Evolutionary conservation across 1,140 invertebrate species (phyloP), one percentile per base, ranked within the genome.

Genomic region (Stratiolaelaps scimitus): DNA sequence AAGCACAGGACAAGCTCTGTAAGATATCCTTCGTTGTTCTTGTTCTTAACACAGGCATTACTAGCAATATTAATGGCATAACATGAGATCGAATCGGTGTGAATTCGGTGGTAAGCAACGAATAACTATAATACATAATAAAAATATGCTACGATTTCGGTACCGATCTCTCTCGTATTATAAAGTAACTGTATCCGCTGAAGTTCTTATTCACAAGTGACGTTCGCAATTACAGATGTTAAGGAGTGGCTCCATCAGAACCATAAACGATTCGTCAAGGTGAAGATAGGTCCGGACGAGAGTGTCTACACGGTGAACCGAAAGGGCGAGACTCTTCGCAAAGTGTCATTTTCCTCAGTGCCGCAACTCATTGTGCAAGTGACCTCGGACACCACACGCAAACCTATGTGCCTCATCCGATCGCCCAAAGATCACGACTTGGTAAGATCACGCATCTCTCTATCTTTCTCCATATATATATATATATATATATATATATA

Each of bases 161-260:
- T n/a, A n/a, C n/a, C n/a, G n/a, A n/a, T n/a, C n/a, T n/a, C n/a
- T n/a, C n/a, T n/a, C n/a, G n/a, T n/a, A n/a, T n/a, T n/a, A n/a
- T n/a, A n/a, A n/a, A n/a, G n/a, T n/a, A n/a, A n/a, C n/a, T n/a
- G n/a, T n/a, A n/a, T n/a, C n/a, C n/a, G n/a, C n/a, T n/a, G n/a
- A n/a, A n/a, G n/a, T n/a, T n/a, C n/a, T n/a, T n/a, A n/a, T n/a
- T n/a, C n/a, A n/a, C n/a, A n/a, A n/a, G n/a, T n/a, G n/a, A n/a
- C n/a, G 34, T 40, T 40, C 10, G 34, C 5, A 10, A 40, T 40
- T 40, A n/a, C 45, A 72, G 80, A 89, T 40, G 89, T 92, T 19
- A 83, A 90, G 28, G 92, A 97, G 76, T 96, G 92, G 92, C 76
- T 96, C 5, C 91, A 95, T 72, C 89, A 90, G 17, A 92, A 92